Base-by-base conservation (phyloP, 2,888 invertebrate species). In the Temnothorax rugatulus region DNA sequence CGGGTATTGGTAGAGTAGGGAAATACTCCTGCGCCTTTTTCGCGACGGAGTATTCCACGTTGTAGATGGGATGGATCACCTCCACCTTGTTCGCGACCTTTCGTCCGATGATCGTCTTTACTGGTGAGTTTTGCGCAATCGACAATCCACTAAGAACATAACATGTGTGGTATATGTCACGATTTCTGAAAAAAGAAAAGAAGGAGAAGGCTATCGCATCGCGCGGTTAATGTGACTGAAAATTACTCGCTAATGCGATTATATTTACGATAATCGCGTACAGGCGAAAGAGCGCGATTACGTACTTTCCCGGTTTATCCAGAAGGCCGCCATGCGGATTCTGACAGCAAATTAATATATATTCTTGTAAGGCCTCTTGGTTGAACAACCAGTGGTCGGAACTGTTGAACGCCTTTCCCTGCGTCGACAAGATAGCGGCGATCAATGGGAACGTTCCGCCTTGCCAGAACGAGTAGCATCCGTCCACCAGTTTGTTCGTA, bases 391-490 rank as follows among this genome's bases (percentile, higher is more conserved):
- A 97, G 92, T 95, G 93, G 93, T 96, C 93, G 63, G 89, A 85
- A 84, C 92, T 89, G 84, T 92, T 90, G 9, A 86, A 90, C 61
- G 83, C 68, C 87, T 91, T 91, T 93, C 95, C 95, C 88, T 95
- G 96, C 94, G 96, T 95, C 21, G 95, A 94, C 75, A 98, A 95
- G 87, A 98, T 96, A 84, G 97, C 96, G 94, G 98, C 98, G 63
- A 99, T 96, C 64, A 99, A 96, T 29, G 99, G 98, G 94, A 99
- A 98, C 64, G 97, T 96, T 73, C 98, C 99, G 44, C 99, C 99
- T 95, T 99, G 99, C 99, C 99, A 99, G 95, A 99, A 99, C 0
- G 99, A 99, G 95, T 99, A 99, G 95, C 99, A 99, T 4, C 98
- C 98, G 96, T 99, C 99, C 0, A 99, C 99, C 88, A 99, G 96